These are phyloP conservation scores for Mobula birostris DNA, from an alignment of 2,113 vertebrate genomes.

Conservation along the genomic window DNA sequence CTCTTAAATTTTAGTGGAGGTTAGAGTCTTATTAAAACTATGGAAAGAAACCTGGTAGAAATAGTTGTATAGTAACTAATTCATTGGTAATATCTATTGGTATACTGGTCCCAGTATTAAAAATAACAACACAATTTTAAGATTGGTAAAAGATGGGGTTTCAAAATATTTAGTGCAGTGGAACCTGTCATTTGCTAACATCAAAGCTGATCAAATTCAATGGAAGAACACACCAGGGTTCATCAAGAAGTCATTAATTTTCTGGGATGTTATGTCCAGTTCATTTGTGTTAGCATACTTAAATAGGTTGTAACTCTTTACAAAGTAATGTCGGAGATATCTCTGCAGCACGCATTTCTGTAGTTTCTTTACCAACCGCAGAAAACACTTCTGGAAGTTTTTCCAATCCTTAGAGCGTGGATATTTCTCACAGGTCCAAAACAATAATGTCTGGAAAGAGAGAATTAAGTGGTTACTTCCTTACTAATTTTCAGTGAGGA, in stretches of 20 bases:
- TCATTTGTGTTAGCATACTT: slow-evolving; percentile 58
- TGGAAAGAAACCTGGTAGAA: neutral
- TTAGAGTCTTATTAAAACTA: neutral
- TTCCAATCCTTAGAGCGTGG: slow-evolving; percentile 61
- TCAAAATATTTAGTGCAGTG: neutral
- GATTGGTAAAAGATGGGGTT: neutral
- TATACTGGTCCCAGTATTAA: neutral
- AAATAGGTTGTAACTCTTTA: slow-evolving; percentile 65
- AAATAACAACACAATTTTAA: neutral
- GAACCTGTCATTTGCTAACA: neutral
- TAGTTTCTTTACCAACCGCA: slow-evolving; percentile 64
- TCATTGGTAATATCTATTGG: neutral
- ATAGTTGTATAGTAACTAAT: neutral
- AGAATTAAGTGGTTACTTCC: neutral
- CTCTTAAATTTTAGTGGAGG: neutral
- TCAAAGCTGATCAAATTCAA: slow-evolving; percentile 42
- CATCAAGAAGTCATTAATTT: slow-evolving; percentile 59
- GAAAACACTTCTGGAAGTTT: slow-evolving; percentile 55
- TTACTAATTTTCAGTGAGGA: neutral
- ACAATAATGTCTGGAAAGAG: slow-evolving; percentile 63
- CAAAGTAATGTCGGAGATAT: slow-evolving; percentile 68
- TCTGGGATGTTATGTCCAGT: slow-evolving; percentile 63
- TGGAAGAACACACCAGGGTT: slow-evolving; percentile 51
- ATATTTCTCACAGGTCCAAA: slow-evolving; percentile 75
- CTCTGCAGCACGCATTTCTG: slow-evolving; percentile 68